Evolutionary conservation across 2,113 vertebrate genomes (phyloP).

Genomic region (Bothrops jararaca): DNA sequence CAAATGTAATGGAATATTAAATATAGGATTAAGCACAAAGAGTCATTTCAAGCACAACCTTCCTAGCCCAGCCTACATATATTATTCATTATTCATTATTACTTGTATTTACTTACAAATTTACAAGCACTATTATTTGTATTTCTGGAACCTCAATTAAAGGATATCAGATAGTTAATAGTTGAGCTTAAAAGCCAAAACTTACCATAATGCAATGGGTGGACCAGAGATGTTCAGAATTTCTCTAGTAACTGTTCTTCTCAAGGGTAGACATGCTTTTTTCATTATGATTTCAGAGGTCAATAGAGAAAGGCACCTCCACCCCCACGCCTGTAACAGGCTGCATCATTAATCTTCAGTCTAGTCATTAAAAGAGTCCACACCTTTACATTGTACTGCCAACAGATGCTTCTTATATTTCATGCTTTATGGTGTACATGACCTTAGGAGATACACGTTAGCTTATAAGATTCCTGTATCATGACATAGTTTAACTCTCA

Average conservation of each 20-base stretch:
- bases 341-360: neutral
- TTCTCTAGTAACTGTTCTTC: neutral
- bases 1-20: neutral
- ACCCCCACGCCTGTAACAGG: neutral
- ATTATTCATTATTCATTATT: neutral
- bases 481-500: neutral
- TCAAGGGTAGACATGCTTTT: neutral
- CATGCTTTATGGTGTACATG: neutral
- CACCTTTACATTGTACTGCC: neutral
- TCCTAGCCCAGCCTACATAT: neutral
- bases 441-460: neutral
- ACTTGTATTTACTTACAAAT: neutral
- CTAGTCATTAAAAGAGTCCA: neutral
- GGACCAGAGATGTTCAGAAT: neutral
- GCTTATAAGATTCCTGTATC: neutral
- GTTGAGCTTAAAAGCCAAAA: too few species aligned
- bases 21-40: neutral
- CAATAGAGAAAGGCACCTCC: neutral
- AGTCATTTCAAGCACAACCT: neutral
- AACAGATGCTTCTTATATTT: neutral
- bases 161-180: neutral
- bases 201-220: neutral
- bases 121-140: neutral
- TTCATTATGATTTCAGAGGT: neutral
- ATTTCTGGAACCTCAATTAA: neutral